phyloP scores from a whole-genome alignment of 2,113 vertebrate genomes.

The Pica pica region DNA sequence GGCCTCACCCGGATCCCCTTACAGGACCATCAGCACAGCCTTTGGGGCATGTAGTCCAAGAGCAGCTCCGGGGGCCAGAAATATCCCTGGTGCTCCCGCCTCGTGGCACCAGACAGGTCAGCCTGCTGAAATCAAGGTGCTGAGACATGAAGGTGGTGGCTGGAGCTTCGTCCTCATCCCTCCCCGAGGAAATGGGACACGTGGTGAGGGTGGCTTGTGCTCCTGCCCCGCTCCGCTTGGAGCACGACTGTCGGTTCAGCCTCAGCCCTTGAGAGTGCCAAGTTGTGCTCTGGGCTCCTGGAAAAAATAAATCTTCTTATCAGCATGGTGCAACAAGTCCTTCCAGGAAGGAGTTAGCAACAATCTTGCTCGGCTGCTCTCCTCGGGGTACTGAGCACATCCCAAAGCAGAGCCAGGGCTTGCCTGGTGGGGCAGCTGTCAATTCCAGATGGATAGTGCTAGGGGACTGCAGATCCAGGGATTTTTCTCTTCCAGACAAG shows the following conservation, averaged over 20 bases:
- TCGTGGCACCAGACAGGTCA: rapidly evolving
- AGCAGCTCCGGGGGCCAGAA: not conserved
- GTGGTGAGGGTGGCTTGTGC: rapidly evolving
- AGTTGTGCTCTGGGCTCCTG: not conserved
- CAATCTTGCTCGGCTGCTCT: not conserved
- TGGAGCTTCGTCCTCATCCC: not conserved
- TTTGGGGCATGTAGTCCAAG: rapidly evolving
- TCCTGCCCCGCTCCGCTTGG: rapidly evolving
- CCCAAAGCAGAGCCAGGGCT: not conserved
- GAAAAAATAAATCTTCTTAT: not conserved
- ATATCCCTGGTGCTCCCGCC: rapidly evolving
- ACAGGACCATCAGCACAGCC: not conserved
- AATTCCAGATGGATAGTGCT: not conserved
- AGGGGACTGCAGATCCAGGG: not conserved
- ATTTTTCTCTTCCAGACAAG: not conserved
- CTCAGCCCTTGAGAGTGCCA: not conserved
- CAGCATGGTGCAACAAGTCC: not conserved
- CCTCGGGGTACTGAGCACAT: rapidly evolving
- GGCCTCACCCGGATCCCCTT: rapidly evolving
- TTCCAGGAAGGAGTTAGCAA: not conserved
- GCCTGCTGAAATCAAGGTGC: not conserved
- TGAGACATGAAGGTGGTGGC: not conserved
- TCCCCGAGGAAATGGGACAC: rapidly evolving
- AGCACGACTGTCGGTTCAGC: rapidly evolving
- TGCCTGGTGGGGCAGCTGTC: not conserved